Evolutionary conservation across 2,888 invertebrate species (phyloP).

Genomic region (Drosophila suboccidentalis): DNA sequence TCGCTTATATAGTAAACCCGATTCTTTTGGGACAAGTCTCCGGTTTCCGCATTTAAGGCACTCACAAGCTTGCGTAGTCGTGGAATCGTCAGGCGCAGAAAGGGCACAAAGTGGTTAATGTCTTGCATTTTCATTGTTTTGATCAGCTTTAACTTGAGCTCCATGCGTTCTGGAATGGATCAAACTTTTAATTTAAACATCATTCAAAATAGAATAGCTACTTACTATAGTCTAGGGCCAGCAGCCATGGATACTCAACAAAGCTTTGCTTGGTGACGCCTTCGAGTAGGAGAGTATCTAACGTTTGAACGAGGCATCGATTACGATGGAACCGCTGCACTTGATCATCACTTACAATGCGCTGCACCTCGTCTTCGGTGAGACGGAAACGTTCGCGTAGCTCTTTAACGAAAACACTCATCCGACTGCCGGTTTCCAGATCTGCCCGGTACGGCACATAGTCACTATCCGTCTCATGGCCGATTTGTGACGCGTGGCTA

Average conservation of each 20-base stretch:
- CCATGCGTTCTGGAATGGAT: conserved; percentile 69
- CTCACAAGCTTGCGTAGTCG: conserved; percentile 74
- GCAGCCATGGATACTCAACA: conserved; percentile 84
- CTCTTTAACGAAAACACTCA: conserved; percentile 47
- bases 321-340: conserved; percentile 67
- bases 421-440: conserved; percentile 53
- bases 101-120: conserved; percentile 87
- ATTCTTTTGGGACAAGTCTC: conserved; percentile 86
- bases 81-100: conserved; percentile 85
- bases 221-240: conserved; percentile 78
- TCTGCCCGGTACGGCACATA: conserved; percentile 77
- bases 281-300: conserved; percentile 70
- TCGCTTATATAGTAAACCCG: conserved; percentile 88
- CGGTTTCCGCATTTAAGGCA: conserved; percentile 84
- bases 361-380: conserved; percentile 58
- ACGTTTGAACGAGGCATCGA: conserved; percentile 45
- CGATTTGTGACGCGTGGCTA: conserved; percentile 17
- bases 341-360: conserved; percentile 71
- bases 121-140: conserved; percentile 85
- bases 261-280: conserved; percentile 78
- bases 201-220: neutral
- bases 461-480: conserved; percentile 69
- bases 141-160: conserved; percentile 85
- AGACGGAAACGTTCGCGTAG: conserved; percentile 70
- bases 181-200: neutral